A percentile compares a stretch with the other conserved stretches of the same genome.
phyloP scores from a whole-genome alignment of 2,888 invertebrate species.

The Eugnorisma glareosa region DNA sequence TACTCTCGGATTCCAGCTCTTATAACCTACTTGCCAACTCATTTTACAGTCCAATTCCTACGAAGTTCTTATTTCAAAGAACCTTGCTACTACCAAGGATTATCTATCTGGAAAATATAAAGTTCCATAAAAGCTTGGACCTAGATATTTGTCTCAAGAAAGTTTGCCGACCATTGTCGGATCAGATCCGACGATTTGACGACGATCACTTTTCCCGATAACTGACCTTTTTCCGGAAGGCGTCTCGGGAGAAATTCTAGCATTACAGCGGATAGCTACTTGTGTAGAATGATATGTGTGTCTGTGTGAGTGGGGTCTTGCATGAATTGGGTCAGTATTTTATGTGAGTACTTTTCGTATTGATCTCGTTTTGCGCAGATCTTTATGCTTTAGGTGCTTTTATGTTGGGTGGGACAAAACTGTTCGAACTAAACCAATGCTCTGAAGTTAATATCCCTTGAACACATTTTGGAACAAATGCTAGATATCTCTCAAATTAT shows the following conservation, averaged over 20 bases:
- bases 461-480: not conserved
- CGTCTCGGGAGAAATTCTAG: constrained; percentile 44
- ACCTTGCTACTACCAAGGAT: constrained; percentile 40
- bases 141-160: constrained; percentile 56
- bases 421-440: not conserved
- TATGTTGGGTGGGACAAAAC: not conserved
- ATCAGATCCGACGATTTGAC: constrained; percentile 54
- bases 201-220: constrained; percentile 54
- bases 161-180: constrained; percentile 54
- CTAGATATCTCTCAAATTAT: not conserved
- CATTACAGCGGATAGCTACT: constrained; percentile 35
- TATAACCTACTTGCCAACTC: constrained; percentile 38
- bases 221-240: constrained; percentile 58
- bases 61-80: constrained; percentile 39
- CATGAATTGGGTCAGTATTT: constrained; percentile 47
- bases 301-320: constrained; percentile 20
- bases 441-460: not conserved
- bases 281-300: constrained; percentile 18
- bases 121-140: constrained; percentile 56
- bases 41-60: constrained; percentile 33
- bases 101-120: constrained; percentile 47
- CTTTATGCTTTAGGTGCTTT: not conserved
- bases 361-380: constrained; percentile 16
- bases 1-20: not conserved
- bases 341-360: constrained; percentile 30